Evolutionary conservation across 2,888 invertebrate genomes (phyloP).

Genomic region (Agonopterix heracliana): DNA sequence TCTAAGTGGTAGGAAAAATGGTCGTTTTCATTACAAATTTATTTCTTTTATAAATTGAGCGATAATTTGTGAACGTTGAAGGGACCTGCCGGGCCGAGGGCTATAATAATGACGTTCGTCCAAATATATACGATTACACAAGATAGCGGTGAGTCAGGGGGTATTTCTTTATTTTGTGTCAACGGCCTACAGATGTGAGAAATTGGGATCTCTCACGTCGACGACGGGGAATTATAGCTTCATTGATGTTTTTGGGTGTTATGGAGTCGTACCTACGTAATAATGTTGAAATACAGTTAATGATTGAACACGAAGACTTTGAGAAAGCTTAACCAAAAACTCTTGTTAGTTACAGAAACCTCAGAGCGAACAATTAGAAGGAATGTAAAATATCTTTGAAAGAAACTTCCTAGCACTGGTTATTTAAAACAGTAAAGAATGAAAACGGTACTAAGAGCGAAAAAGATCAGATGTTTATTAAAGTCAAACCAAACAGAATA

Average conservation of each 20-base stretch:
- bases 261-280: too few relatives aligned
- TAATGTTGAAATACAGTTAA: too few relatives aligned
- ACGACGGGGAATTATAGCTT: too few relatives aligned
- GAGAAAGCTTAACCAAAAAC: too few relatives aligned
- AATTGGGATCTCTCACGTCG: not conserved
- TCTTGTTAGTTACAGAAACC: too few relatives aligned
- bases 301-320: too few relatives aligned
- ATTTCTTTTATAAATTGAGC: constrained; percentile 55
- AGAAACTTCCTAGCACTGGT: not conserved
- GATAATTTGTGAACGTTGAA: constrained; percentile 45
- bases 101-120: constrained; percentile 43
- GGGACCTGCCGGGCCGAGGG: constrained; percentile 40
- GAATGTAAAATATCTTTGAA: too few relatives aligned
- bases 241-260: too few relatives aligned
- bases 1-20: constrained; percentile 22
- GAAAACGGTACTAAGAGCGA: not conserved
- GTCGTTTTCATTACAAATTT: constrained; percentile 41
- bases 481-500: constrained; percentile 16
- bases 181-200: constrained; percentile 19
- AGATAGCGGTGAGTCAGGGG: constrained; percentile 17
- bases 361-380: too few relatives aligned
- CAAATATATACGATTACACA: constrained; percentile 52
- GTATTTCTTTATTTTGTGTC: constrained; percentile 41
- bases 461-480: too few relatives aligned
- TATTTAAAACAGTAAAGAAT: not conserved